Conservation (phyloP, 35 echinoderm and acorn worm genomes). For the Apostichopus parvimensis region DNA sequence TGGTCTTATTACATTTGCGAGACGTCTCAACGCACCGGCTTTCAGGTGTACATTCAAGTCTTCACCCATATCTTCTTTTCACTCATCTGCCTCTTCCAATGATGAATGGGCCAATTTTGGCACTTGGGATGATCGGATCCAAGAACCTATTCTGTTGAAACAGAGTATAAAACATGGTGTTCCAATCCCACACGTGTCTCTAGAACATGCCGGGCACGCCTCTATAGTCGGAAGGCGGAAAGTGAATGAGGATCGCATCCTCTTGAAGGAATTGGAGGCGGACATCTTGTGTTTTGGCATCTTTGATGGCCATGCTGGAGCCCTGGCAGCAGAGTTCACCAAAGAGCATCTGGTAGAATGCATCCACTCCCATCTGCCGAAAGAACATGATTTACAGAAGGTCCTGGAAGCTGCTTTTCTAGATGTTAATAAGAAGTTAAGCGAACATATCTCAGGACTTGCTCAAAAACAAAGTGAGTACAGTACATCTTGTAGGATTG, state of each 20-base stretch:
- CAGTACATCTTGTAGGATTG: no score
- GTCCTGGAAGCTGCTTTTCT: conserved; percentile 72
- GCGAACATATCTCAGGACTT: not conserved
- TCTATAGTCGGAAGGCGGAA: conserved; percentile 69
- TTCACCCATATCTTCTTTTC: not conserved
- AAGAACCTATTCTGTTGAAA: conserved; percentile 85
- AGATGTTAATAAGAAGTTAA: conserved; percentile 78
- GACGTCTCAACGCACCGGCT: not conserved
- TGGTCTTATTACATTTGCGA: not conserved
- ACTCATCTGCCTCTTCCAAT: conserved; percentile 8
- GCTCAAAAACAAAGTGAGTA: conserved; percentile 16
- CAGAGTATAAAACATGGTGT: conserved; percentile 99
- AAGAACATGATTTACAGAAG: conserved; percentile 78
- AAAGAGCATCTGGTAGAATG: conserved; percentile 58
- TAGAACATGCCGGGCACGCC: conserved; percentile 63
- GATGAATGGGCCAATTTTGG: conserved; percentile 42
- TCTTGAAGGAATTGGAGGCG: conserved; percentile 68
- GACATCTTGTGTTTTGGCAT: conserved; percentile 86
- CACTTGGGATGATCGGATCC: conserved; percentile 82
- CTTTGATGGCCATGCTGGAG: conserved; percentile 93
- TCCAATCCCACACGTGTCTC: conserved; percentile 88
- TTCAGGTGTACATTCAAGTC: not conserved
- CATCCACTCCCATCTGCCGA: conserved; percentile 51
- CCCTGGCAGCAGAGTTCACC: conserved; percentile 76
- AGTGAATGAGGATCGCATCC: conserved; percentile 83